Conservation (phyloP, 2,113 vertebrate genomes). For the Pedionomus torquatus region DNA sequence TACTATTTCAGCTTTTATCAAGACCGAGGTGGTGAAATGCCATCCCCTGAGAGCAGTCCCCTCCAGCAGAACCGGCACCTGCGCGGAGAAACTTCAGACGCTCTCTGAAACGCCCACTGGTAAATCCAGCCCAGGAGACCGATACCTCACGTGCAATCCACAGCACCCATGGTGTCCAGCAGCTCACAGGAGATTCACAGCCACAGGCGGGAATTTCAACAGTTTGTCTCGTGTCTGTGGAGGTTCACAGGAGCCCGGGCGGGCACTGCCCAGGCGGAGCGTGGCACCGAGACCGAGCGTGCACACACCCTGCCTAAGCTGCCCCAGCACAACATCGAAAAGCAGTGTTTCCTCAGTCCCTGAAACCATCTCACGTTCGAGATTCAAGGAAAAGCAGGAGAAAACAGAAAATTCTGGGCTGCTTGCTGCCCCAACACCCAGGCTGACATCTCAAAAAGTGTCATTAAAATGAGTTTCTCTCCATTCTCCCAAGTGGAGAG, state of each 20-base stretch:
- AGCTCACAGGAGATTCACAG: neutral
- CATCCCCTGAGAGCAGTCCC: neutral
- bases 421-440: neutral
- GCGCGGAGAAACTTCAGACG: neutral
- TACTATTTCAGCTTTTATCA: neutral
- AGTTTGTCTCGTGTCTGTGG: neutral
- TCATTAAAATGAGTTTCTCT: neutral
- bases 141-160: neutral
- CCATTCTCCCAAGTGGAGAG: neutral
- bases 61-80: neutral
- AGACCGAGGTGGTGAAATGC: neutral
- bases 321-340: neutral
- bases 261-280: neutral
- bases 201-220: rapidly evolving
- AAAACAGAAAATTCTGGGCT: neutral
- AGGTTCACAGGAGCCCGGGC: too few species aligned
- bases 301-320: neutral
- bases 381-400: neutral
- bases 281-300: neutral
- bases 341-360: neutral
- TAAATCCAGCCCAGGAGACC: neutral
- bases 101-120: neutral
- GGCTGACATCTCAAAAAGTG: neutral
- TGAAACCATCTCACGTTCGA: neutral
- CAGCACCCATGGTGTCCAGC: neutral